Evolutionary conservation across 2,888 invertebrate genomes (phyloP).

Genomic region (Yponomeuta plumbellus): DNA sequence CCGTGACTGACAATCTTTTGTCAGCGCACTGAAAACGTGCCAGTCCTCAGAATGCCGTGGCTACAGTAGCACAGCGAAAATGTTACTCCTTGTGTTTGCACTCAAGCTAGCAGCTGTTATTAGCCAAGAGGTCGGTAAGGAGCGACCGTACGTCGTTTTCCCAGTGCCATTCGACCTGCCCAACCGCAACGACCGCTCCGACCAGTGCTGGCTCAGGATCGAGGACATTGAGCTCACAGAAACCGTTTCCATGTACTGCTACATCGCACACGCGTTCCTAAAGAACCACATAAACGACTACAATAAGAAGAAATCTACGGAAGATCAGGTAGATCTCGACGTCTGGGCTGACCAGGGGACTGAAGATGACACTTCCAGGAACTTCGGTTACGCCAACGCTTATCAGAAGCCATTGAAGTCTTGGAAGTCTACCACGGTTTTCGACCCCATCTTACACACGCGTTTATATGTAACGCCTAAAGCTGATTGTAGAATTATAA

Average conservation of each 20-base stretch:
- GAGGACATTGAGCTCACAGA: constrained; percentile 61
- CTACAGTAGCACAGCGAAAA: constrained; percentile 59
- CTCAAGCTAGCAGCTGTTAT: background rate
- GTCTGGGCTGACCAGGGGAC: constrained; percentile 48
- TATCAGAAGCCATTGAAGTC: constrained; percentile 40
- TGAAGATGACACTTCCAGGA: constrained; percentile 28
- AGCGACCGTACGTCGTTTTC: constrained; percentile 41
- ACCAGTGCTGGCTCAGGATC: constrained; percentile 64
- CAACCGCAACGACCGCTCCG: constrained; percentile 57
- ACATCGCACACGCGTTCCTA: constrained; percentile 52
- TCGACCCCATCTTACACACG: constrained; percentile 52
- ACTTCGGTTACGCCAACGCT: constrained; percentile 33
- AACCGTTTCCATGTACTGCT: constrained; percentile 51
- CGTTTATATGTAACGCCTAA: constrained; percentile 55
- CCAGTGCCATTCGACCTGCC: constrained; percentile 62
- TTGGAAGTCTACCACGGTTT: constrained; percentile 53
- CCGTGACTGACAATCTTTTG: constrained; percentile 4
- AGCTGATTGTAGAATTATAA: constrained; percentile 55
- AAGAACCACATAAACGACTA: constrained; percentile 54
- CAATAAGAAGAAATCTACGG: constrained; percentile 55
- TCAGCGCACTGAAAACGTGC: constrained; percentile 28
- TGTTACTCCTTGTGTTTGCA: constrained; percentile 46
- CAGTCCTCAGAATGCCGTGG: constrained; percentile 65
- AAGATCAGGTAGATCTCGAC: constrained; percentile 58
- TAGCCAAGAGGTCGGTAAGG: constrained; percentile 28